A percentile compares a stretch with the other conserved stretches of the same genome.
These are phyloP conservation scores for Saguinus imperator DNA, from an alignment of 2,113 vertebrate species.

Conservation along the genomic window DNA sequence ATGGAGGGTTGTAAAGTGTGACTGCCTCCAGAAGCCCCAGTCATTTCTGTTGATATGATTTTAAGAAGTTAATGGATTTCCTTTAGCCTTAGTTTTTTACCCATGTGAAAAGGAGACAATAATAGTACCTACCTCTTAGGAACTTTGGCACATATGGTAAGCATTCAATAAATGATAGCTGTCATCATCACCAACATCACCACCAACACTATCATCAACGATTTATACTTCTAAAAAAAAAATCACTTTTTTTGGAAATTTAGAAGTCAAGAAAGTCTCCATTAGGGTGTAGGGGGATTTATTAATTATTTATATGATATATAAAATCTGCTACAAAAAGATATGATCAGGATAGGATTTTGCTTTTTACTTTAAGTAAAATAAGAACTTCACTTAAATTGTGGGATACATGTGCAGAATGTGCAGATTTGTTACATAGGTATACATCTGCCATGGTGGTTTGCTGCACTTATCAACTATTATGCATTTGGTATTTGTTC, in stretches of 20 bases:
- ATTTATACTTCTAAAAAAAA: background rate
- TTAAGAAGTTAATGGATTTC: background rate
- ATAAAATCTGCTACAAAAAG: background rate
- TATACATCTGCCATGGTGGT: too few relatives aligned
- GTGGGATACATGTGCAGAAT: too few relatives aligned
- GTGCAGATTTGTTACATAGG: too few relatives aligned
- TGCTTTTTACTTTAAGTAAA: background rate
- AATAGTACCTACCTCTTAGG: background rate
- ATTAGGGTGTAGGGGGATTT: background rate
- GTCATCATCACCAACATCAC: background rate
- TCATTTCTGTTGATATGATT: conserved; percentile 3
- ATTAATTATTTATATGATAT: background rate
- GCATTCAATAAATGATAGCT: background rate
- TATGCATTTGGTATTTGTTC: too few relatives aligned
- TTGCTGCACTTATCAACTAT: too few relatives aligned
- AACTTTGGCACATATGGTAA: background rate
- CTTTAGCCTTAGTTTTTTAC: conserved; percentile 13
- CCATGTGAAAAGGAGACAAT: background rate
- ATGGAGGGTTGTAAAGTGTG: background rate
- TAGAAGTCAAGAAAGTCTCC: conserved; percentile 1
- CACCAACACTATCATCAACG: background rate
- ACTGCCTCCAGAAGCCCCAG: background rate
- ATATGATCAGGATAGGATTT: background rate
- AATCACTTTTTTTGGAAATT: background rate
- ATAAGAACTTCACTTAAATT: too few relatives aligned